A percentile compares a stretch with the other conserved stretches of the same genome.
Evolutionary conservation across 2,797 vertebrate genomes (phyloP).

Genomic region (Scolopax bukidnonensis): DNA sequence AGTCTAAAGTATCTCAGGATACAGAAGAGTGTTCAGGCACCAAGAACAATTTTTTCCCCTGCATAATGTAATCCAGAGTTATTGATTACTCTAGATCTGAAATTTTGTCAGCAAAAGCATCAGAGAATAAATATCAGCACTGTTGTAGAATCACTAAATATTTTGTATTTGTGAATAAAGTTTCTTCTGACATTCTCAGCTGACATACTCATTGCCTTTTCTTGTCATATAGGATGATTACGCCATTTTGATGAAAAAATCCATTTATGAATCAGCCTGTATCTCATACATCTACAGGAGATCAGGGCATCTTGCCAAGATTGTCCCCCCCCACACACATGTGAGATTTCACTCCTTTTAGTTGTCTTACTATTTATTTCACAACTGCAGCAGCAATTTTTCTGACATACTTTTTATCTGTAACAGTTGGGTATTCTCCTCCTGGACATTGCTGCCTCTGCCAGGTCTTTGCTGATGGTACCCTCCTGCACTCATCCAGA

Average conservation of each 20-base stretch:
- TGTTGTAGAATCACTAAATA: neutral
- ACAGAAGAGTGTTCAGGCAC: neutral
- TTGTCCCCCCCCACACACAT: neutral
- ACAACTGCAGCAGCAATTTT: neutral
- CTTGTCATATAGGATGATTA: conserved; percentile 5
- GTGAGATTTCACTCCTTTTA: conserved; percentile 28
- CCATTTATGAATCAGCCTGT: conserved; percentile 44
- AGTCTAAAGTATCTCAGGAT: neutral
- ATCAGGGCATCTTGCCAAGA: neutral
- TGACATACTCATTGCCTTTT: conserved; percentile 13
- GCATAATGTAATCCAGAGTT: neutral
- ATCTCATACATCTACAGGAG: neutral
- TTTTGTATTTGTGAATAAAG: neutral
- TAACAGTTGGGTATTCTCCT: neutral
- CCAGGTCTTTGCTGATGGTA: neutral
- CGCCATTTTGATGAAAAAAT: conserved; percentile 54
- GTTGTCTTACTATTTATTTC: conserved; percentile 41
- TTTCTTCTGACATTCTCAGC: neutral
- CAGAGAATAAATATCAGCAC: neutral
- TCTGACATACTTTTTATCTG: neutral
- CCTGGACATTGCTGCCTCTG: neutral
- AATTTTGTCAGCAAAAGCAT: neutral
- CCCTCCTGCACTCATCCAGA: neutral
- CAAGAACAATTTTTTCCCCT: neutral
- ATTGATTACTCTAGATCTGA: neutral